A percentile compares a stretch with the other conserved stretches of the same genome.
These are phyloP conservation scores for Micrasema minimum DNA, from an alignment of 1,140 invertebrate species.

Conservation along the genomic window DNA sequence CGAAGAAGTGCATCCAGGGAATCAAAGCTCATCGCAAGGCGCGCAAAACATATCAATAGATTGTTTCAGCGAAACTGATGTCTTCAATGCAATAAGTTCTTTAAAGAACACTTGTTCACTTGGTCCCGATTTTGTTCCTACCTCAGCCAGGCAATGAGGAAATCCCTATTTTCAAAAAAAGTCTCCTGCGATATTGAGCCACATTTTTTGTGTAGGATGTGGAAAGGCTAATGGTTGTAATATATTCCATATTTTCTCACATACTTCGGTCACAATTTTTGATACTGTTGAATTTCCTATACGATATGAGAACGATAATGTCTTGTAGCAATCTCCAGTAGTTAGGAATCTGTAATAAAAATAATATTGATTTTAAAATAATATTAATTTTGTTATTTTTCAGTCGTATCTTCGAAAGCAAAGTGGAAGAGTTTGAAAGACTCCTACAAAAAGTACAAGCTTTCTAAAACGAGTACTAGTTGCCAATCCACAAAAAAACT, in stretches of 20 bases:
- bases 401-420: neutral
- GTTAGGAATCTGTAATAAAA: slow-evolving; percentile 7
- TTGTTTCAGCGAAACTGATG: too few species aligned
- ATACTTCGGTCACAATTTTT: slow-evolving; percentile 1
- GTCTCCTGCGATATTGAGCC: neutral
- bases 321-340: slow-evolving; percentile 1
- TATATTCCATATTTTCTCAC: slow-evolving; percentile 11
- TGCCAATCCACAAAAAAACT: slow-evolving; percentile 1
- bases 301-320: neutral
- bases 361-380: neutral
- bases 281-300: neutral
- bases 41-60: too few species aligned
- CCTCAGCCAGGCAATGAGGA: neutral
- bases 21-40: too few species aligned
- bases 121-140: too few species aligned
- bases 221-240: neutral
- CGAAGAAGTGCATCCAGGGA: too few species aligned
- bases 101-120: neutral
- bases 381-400: neutral
- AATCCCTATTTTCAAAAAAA: too few species aligned
- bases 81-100: too few species aligned
- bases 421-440: slow-evolving; percentile 10
- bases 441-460: neutral
- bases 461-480: neutral
- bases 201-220: neutral